These are phyloP conservation scores for Aphidoletes aphidimyza DNA, from an alignment of 2,888 invertebrate species.

Conservation along the genomic window DNA sequence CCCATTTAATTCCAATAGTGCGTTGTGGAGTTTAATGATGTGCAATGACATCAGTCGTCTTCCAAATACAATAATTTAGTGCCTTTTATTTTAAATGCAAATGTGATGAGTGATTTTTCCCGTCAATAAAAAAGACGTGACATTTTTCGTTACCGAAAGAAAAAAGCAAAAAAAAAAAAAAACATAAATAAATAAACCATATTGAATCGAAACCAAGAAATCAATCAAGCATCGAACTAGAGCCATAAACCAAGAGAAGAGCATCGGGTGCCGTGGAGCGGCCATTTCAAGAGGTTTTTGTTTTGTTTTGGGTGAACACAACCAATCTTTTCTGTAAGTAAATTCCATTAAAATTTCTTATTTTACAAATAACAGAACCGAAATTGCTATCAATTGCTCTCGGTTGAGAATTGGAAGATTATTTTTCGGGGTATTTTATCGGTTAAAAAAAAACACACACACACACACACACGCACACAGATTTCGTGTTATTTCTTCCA, in stretches of 20 bases:
- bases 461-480: too few species aligned
- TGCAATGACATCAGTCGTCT: conserved; percentile 49
- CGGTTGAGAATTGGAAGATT: too few species aligned
- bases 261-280: not conserved
- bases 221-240: too few species aligned
- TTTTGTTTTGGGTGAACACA: not conserved
- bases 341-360: too few species aligned
- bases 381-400: too few species aligned
- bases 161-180: not conserved
- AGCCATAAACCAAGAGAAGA: not conserved
- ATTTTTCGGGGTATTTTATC: too few species aligned
- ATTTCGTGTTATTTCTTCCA: too few species aligned
- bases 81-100: conserved; percentile 23
- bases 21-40: not conserved
- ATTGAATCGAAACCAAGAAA: conserved; percentile 26
- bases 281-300: not conserved
- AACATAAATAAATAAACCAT: not conserved
- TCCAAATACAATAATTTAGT: not conserved
- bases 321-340: conserved; percentile 9
- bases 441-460: too few species aligned
- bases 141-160: not conserved
- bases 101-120: conserved; percentile 43
- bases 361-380: too few species aligned
- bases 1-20: not conserved
- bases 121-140: not conserved